A percentile compares a stretch with the other conserved stretches of the same genome.
These are phyloP conservation scores for Zophobas morio DNA, from an alignment of 1,140 invertebrate species.

Conservation along the genomic window DNA sequence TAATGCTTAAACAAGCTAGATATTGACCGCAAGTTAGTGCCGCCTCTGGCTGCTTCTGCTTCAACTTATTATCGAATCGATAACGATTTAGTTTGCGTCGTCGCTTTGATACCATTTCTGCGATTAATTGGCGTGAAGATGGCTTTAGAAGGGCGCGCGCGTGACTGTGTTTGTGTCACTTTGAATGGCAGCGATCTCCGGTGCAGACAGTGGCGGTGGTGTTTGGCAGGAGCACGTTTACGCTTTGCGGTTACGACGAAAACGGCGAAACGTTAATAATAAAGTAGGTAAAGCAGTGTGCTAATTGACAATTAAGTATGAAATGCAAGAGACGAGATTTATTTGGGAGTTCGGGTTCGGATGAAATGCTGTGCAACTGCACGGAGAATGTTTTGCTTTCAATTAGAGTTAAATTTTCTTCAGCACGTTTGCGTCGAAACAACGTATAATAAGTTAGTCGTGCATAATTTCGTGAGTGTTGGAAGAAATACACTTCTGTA, in stretches of 20 bases:
- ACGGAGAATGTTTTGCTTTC: too few species aligned
- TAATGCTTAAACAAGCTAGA: neutral
- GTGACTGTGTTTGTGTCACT: neutral
- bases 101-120: constrained; percentile 30
- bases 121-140: constrained; percentile 34
- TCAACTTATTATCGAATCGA: constrained; percentile 24
- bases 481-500: too few species aligned
- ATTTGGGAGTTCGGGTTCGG: too few species aligned
- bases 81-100: constrained; percentile 35
- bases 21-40: constrained; percentile 21
- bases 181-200: neutral
- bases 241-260: neutral
- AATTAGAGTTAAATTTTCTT: too few species aligned
- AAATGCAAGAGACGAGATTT: too few species aligned
- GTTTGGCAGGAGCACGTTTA: neutral
- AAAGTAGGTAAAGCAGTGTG: neutral
- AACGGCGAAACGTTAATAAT: neutral
- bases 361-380: too few species aligned
- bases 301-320: constrained; percentile 6
- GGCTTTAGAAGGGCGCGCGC: neutral
- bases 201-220: neutral
- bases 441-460: too few species aligned
- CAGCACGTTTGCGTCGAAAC: too few species aligned
- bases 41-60: neutral
- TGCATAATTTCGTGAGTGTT: too few species aligned